Percentiles rank a stretch among this genome's conserved stretches.
These are phyloP conservation scores for Cheilosia scutellata DNA, from an alignment of 2,888 invertebrate genomes.

Conservation along the genomic window DNA sequence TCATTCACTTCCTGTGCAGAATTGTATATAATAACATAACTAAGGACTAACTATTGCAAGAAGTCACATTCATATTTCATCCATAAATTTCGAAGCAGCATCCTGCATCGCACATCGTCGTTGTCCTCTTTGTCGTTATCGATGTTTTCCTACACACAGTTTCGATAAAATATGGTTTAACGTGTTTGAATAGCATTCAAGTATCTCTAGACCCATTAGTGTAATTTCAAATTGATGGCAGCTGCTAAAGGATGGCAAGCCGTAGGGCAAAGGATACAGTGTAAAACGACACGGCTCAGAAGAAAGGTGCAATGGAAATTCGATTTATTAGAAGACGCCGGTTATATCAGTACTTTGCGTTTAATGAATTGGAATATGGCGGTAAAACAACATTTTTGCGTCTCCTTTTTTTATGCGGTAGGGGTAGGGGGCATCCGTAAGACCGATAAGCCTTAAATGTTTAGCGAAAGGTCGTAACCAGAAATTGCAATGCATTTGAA, in stretches of 20 bases:
- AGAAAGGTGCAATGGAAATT: slow-evolving; percentile 4
- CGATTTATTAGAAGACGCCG: slow-evolving; percentile 5
- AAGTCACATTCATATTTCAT: too few species aligned
- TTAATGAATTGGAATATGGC: background rate
- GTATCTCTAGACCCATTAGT: background rate
- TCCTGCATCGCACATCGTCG: background rate
- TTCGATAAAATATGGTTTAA: too few species aligned
- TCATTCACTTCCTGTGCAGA: too few species aligned
- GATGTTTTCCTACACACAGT: background rate
- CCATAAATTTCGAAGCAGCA: background rate
- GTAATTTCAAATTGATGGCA: background rate
- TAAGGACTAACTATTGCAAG: too few species aligned
- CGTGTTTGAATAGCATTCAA: too few species aligned
- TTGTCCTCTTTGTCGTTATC: background rate
- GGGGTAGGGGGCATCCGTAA: too few species aligned
- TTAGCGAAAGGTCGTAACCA: background rate
- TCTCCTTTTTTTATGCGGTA: too few species aligned
- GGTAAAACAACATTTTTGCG: background rate
- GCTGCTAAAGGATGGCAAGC: background rate
- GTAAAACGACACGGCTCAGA: background rate
- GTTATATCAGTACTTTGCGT: background rate
- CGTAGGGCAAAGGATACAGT: background rate
- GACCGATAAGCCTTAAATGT: background rate
- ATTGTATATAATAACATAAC: too few species aligned
- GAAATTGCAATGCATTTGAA: slow-evolving; percentile 16